Evolutionary conservation across 2,113 vertebrate species (phyloP).

Genomic region (Marcusenius ussheri): DNA sequence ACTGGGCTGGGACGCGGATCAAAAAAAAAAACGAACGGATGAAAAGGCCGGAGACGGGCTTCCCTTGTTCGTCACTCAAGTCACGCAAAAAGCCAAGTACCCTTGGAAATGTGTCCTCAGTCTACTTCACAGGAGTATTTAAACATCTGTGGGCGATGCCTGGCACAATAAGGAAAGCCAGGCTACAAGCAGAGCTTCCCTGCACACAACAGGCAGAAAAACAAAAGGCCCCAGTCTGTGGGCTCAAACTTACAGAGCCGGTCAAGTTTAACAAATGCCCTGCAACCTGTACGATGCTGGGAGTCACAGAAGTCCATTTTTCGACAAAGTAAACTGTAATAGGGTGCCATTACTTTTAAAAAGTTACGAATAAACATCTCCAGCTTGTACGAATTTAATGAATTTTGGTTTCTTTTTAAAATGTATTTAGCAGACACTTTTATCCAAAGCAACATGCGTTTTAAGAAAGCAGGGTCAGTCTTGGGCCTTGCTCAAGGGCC

Average conservation of each 20-base stretch:
- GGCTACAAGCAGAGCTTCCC: not conserved
- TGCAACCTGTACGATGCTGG: constrained; percentile 49
- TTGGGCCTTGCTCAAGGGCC: not conserved
- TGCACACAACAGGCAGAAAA: not conserved
- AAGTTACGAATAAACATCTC: constrained; percentile 15
- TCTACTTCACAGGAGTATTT: constrained; percentile 49
- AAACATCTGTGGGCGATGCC: not conserved
- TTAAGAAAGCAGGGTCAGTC: not conserved
- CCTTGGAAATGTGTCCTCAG: not conserved
- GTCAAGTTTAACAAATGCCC: not conserved
- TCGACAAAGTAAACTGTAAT: constrained; percentile 67
- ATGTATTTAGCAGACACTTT: not conserved
- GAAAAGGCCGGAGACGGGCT: not conserved
- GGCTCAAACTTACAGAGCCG: not conserved
- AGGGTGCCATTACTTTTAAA: constrained; percentile 44
- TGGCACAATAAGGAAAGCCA: not conserved
- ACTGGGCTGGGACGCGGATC: not conserved
- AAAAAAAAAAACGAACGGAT: not conserved
- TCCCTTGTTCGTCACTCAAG: not conserved
- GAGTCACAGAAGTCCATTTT: constrained; percentile 57
- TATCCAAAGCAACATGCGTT: not conserved
- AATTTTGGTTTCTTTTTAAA: not conserved
- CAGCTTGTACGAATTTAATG: not conserved
- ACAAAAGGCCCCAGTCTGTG: not conserved
- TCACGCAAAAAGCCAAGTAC: not conserved